Conservation (phyloP, 2,888 invertebrate genomes). For the Temnothorax rugatulus region DNA sequence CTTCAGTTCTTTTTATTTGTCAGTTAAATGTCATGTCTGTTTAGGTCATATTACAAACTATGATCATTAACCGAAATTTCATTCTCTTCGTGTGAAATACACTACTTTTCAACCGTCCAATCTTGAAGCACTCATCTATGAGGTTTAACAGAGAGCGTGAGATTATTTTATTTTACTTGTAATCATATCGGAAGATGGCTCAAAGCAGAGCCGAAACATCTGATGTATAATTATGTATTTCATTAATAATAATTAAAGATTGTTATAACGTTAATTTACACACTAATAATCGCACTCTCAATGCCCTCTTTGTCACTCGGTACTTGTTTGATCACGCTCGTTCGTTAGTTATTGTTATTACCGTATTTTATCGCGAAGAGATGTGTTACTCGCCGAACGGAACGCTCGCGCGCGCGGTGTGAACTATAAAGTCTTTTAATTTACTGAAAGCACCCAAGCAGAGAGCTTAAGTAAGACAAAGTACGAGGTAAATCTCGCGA, state of each 20-base stretch:
- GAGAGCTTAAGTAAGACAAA: constrained; percentile 49
- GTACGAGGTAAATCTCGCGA: constrained; percentile 51
- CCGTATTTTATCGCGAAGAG: constrained; percentile 1
- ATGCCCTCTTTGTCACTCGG: not conserved
- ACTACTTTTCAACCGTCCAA: not conserved
- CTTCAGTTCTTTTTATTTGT: not conserved
- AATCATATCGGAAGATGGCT: not conserved
- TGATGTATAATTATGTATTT: not conserved
- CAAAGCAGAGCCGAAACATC: not conserved
- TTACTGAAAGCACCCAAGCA: constrained; percentile 28
- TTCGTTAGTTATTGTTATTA: constrained; percentile 14
- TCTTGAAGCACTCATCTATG: not conserved
- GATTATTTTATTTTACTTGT: not conserved
- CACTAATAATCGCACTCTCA: not conserved
- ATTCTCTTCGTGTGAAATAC: not conserved
- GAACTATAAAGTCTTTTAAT: constrained; percentile 51
- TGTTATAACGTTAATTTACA: not conserved
- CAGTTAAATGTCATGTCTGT: no score
- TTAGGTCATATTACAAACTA: no score
- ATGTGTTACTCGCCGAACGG: not conserved
- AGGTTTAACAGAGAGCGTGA: not conserved
- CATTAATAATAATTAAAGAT: not conserved
- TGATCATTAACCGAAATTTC: not conserved
- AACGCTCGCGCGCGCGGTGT: not conserved
- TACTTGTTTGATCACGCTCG: not conserved